These are phyloP conservation scores for Montipora capitata DNA, from an alignment of 92 coral and sea anemone species.

Conservation along the genomic window DNA sequence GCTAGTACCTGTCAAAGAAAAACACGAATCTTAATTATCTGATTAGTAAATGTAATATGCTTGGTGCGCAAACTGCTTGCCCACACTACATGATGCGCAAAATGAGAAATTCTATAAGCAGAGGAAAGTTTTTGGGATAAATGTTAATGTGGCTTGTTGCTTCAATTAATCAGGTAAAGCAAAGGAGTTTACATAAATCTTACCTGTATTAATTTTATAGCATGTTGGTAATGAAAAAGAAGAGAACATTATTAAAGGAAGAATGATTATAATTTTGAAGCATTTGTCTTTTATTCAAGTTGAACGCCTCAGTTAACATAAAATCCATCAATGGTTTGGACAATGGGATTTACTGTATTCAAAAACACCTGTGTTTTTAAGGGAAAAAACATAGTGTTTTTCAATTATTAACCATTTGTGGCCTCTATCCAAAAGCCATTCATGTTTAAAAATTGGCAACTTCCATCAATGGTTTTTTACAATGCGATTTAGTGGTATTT, in stretches of 20 bases:
- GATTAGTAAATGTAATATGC: conserved; percentile 23
- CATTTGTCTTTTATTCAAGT: conserved; percentile 24
- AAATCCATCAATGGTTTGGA: conserved; percentile 18
- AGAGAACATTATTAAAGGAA: conserved; percentile 22
- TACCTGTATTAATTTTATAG: conserved; percentile 10
- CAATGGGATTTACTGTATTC: conserved; percentile 5
- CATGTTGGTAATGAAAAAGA: conserved; percentile 25
- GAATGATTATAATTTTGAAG: conserved; percentile 16
- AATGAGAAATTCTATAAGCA: conserved; percentile 1
- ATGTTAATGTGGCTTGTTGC: conserved; percentile 7
- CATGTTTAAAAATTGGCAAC: conserved; percentile 6
- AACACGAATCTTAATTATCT: conserved; percentile 8
- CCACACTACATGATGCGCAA: conserved; percentile 15
- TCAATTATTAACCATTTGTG: not conserved
- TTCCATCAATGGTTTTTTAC: conserved; percentile 5
- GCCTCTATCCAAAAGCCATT: conserved; percentile 14
- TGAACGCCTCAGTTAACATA: conserved; percentile 11
- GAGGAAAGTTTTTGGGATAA: not conserved
- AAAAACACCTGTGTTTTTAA: conserved; percentile 3
- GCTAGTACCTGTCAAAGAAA: conserved; percentile 22
- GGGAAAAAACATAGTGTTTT: not conserved
- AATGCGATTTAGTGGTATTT: conserved; percentile 11
- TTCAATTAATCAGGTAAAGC: conserved; percentile 27
- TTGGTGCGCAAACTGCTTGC: conserved; percentile 11
- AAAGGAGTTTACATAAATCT: conserved; percentile 13